A percentile compares a stretch with the other conserved stretches of the same genome.
Evolutionary conservation across 2,888 invertebrate genomes (phyloP).

Genomic region (Rhopalosiphum nymphaeae): DNA sequence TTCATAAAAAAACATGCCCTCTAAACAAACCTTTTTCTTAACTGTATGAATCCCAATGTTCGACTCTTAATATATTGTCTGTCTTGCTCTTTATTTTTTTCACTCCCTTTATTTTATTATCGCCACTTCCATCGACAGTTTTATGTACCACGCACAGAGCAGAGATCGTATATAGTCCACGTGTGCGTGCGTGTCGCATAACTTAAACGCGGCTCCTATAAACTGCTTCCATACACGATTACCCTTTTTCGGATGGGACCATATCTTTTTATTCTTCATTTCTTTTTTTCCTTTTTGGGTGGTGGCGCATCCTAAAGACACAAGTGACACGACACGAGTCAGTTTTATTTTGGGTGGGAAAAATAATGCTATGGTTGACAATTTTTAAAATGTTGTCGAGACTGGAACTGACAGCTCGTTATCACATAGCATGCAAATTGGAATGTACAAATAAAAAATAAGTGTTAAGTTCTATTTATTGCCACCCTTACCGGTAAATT

Average conservation of each 20-base stretch:
- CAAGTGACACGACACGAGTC: background rate
- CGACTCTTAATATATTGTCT: constrained; percentile 53
- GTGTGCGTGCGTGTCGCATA: constrained; percentile 34
- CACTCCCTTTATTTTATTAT: constrained; percentile 51
- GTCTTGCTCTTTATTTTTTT: constrained; percentile 19
- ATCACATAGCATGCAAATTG: constrained; percentile 3
- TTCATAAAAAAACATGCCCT: constrained; percentile 55
- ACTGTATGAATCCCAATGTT: constrained; percentile 16
- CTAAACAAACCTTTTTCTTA: constrained; percentile 55
- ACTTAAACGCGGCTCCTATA: constrained; percentile 5
- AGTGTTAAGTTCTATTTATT: constrained; percentile 20
- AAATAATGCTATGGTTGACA: constrained; percentile 22
- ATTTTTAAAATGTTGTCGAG: constrained; percentile 24
- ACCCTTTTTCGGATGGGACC: constrained; percentile 27
- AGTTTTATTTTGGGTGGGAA: background rate
- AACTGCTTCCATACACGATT: constrained; percentile 16
- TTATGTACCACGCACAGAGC: constrained; percentile 25
- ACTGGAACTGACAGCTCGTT: constrained; percentile 49
- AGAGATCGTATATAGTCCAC: constrained; percentile 31
- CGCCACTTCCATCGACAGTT: constrained; percentile 57
- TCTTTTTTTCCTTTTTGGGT: background rate
- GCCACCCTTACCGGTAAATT: background rate
- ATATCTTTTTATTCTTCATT: background rate
- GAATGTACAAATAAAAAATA: constrained; percentile 20
- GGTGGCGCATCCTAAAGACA: background rate